phyloP scores from a whole-genome alignment of 1,140 invertebrate species.

The Geopemphigus sp. region DNA sequence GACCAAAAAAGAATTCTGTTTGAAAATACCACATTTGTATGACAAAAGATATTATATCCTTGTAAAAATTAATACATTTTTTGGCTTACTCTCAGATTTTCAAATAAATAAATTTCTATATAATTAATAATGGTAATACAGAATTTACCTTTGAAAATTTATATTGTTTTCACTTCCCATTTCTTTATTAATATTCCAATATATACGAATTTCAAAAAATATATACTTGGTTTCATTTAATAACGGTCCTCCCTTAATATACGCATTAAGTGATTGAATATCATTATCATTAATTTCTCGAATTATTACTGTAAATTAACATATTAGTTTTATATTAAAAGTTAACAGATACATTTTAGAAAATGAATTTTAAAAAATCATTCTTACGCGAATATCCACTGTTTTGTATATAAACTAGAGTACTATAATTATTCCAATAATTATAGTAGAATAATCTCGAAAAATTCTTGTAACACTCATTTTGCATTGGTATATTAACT shows the following conservation, averaged over 20 bases:
- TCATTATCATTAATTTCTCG: not conserved
- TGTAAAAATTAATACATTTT: no score
- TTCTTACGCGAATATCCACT: not conserved
- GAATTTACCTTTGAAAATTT: slow-evolving; percentile 17
- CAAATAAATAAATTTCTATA: not conserved
- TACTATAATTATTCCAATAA: not conserved
- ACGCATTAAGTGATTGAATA: not conserved
- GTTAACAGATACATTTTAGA: not conserved
- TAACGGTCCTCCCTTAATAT: slow-evolving; percentile 8
- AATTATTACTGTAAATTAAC: slow-evolving; percentile 32
- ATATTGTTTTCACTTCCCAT: slow-evolving; percentile 17
- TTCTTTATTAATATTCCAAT: not conserved
- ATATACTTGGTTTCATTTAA: not conserved
- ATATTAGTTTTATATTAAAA: not conserved
- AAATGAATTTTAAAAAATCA: not conserved
- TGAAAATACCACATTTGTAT: no score
- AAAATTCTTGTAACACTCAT: not conserved
- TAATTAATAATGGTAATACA: not conserved
- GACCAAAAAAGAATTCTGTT: no score
- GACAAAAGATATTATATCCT: no score
- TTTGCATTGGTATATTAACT: not conserved
- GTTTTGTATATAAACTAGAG: not conserved
- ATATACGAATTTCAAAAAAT: slow-evolving; percentile 7
- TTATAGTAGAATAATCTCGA: not conserved
- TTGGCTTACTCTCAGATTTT: not conserved